Evolutionary conservation across 2,888 invertebrate genomes (phyloP).

Genomic region (Tridacna crocea): DNA sequence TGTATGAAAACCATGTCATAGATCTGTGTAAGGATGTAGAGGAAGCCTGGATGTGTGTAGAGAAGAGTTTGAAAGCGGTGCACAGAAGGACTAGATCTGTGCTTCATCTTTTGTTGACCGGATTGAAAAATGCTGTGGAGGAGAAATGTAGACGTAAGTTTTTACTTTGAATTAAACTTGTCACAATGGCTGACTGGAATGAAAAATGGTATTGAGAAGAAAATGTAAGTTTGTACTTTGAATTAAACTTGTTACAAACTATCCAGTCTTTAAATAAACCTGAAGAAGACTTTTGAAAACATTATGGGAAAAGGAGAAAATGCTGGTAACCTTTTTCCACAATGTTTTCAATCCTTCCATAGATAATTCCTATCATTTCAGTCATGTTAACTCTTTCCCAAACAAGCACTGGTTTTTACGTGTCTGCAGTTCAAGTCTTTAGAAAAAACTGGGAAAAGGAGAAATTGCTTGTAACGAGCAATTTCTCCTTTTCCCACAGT

Average conservation of each 20-base stretch:
- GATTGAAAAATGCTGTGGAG: conserved; percentile 32
- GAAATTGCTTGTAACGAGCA: too few relatives aligned
- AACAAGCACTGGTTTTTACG: too few relatives aligned
- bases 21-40: conserved; percentile 37
- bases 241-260: too few relatives aligned
- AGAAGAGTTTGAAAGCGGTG: conserved; percentile 36
- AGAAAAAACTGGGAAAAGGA: too few relatives aligned
- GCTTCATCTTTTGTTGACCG: conserved; percentile 20
- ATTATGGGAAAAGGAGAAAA: background rate
- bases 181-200: conserved; percentile 16
- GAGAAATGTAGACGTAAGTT: conserved; percentile 55
- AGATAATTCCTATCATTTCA: too few relatives aligned
- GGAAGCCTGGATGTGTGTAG: conserved; percentile 52
- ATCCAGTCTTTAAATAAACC: background rate
- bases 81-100: conserved; percentile 16
- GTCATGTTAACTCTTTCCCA: too few relatives aligned
- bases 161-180: too few relatives aligned
- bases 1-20: conserved; percentile 19
- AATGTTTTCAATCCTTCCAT: too few relatives aligned
- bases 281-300: background rate
- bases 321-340: background rate
- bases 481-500: too few relatives aligned
- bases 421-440: too few relatives aligned
- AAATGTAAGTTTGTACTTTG: conserved; percentile 36
- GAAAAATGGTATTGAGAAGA: conserved; percentile 37